These are phyloP conservation scores for Lepidurus packardi DNA, from an alignment of 1,140 invertebrate genomes.

Conservation along the genomic window DNA sequence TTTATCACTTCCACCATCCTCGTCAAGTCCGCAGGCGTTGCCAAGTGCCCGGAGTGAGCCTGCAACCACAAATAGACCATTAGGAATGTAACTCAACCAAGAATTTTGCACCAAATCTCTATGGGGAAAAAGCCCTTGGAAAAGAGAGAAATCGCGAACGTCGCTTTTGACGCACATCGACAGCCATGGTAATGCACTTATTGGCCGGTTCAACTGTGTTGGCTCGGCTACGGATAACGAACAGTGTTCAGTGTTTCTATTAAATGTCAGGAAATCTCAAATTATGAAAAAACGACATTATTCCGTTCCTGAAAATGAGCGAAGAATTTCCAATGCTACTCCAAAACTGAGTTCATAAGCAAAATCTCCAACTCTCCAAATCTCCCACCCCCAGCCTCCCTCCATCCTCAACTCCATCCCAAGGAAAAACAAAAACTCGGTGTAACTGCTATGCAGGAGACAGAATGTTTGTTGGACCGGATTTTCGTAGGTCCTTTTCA, in stretches of 20 bases:
- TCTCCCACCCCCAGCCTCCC: background rate
- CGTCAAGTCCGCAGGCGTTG: background rate
- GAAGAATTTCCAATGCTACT: background rate
- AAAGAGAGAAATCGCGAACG: background rate
- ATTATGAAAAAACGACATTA: background rate
- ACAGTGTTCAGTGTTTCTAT: conserved; percentile 13
- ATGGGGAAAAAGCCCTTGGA: background rate
- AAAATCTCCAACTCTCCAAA: background rate
- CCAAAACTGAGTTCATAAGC: background rate
- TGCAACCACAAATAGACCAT: conserved; percentile 3
- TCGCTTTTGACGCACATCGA: background rate
- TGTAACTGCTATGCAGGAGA: conserved; percentile 21
- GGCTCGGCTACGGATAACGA: background rate
- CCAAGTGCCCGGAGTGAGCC: conserved; percentile 12
- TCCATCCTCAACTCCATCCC: background rate
- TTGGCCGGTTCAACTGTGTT: background rate
- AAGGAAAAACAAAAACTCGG: conserved; percentile 2
- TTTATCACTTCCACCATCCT: conserved; percentile 3
- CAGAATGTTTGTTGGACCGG: conserved; percentile 7
- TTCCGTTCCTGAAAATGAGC: conserved; percentile 14
- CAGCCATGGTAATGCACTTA: background rate
- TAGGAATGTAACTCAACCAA: background rate
- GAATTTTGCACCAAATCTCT: background rate
- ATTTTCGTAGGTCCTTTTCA: conserved; percentile 10
- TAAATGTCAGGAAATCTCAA: background rate